phyloP scores from a whole-genome alignment of 1,140 invertebrate genomes.

The Melanaphis sacchari region DNA sequence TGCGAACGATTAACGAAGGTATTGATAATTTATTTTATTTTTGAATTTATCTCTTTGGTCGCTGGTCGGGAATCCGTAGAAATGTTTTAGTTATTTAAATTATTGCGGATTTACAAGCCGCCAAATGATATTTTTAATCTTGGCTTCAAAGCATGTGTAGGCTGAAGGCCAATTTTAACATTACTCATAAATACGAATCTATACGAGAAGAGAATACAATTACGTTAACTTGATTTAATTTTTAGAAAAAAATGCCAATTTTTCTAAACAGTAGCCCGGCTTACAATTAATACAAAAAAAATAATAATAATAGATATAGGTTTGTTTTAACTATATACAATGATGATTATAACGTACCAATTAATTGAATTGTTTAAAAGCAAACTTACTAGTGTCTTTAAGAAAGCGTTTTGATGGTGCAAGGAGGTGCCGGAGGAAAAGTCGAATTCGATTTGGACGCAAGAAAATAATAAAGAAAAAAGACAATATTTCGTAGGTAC shows the following conservation, averaged over 20 bases:
- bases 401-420: neutral
- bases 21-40: constrained; percentile 3
- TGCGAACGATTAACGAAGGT: constrained; percentile 23
- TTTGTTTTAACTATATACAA: neutral
- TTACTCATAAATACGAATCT: neutral
- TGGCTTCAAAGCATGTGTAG: constrained; percentile 13
- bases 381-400: neutral
- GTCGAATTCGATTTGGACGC: constrained; percentile 42
- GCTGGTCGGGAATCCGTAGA: neutral
- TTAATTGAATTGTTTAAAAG: constrained; percentile 2
- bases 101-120: constrained; percentile 25
- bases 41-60: neutral
- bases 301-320: neutral
- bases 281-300: neutral
- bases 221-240: neutral
- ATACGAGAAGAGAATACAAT: neutral
- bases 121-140: constrained; percentile 50
- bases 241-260: neutral
- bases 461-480: constrained; percentile 17
- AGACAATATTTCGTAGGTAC: constrained; percentile 23
- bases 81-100: constrained; percentile 25
- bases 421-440: constrained; percentile 17
- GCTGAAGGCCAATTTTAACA: constrained; percentile 46
- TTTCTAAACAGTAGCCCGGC: neutral
- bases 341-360: neutral